phyloP scores from a whole-genome alignment of 2,797 vertebrate species.

The Neosilurus hyrtlii region DNA sequence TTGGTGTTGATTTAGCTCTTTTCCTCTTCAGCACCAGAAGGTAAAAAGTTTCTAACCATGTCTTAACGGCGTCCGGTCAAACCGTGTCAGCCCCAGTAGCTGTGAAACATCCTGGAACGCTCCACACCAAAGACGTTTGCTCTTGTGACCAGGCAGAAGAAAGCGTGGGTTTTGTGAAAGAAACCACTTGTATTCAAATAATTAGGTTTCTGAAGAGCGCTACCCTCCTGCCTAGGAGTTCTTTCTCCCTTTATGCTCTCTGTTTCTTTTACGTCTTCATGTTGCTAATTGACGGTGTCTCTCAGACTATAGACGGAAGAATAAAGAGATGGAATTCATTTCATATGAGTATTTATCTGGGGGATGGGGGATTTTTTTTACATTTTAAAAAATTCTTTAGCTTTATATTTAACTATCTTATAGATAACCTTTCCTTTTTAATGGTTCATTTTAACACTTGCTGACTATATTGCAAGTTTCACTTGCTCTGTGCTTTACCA shows the following conservation, averaged over 20 bases:
- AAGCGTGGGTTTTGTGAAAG: not conserved
- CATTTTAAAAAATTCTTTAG: not conserved
- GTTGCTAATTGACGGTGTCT: not conserved
- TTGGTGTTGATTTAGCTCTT: not conserved
- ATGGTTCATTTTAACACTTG: not conserved
- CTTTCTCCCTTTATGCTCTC: not conserved
- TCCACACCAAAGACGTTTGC: not conserved
- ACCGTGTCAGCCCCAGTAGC: not conserved
- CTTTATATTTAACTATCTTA: not conserved
- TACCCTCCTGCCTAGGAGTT: not conserved
- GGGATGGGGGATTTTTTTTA: not conserved
- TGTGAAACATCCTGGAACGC: not conserved
- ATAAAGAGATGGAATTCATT: conserved; percentile 10
- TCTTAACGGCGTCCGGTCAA: not conserved
- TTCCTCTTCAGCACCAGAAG: not conserved
- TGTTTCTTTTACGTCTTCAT: conserved; percentile 25
- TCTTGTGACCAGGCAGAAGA: not conserved
- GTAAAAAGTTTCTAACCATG: not conserved
- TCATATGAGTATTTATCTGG: not conserved
- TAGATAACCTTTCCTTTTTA: not conserved
- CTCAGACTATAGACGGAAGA: not conserved
- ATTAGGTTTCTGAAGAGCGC: conserved; percentile 24
- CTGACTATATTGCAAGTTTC: no score
- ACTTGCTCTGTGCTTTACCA: not conserved
- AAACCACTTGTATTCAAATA: conserved; percentile 24